These are phyloP conservation scores for Anseranas semipalmata DNA, from an alignment of 2,113 vertebrate genomes.

Conservation along the genomic window DNA sequence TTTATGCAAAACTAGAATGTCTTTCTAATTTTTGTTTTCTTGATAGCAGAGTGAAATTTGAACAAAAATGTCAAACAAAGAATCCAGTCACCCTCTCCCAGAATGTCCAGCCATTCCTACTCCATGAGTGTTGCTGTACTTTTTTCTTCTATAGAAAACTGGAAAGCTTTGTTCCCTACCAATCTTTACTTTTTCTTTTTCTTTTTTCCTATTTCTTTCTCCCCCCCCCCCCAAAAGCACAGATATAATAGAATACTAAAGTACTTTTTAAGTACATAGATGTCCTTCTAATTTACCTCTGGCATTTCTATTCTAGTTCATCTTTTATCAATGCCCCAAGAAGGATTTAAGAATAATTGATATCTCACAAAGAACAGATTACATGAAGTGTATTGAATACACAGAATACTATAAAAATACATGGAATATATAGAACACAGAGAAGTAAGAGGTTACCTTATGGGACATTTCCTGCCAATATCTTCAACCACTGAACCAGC, in stretches of 20 bases:
- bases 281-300: background rate
- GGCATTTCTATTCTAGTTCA: background rate
- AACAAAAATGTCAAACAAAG: background rate
- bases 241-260: background rate
- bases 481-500: background rate
- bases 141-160: background rate
- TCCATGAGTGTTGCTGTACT: background rate
- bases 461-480: background rate
- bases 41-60: background rate
- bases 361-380: background rate
- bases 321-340: background rate
- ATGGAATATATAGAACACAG: background rate
- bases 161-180: background rate
- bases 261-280: background rate
- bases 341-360: background rate
- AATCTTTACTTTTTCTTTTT: no score
- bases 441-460: background rate
- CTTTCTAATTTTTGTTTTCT: background rate
- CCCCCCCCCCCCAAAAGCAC: background rate
- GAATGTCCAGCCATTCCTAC: background rate
- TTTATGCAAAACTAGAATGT: background rate
- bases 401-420: background rate
- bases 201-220: background rate
- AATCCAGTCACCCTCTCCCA: background rate
- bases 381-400: background rate